Evolutionary conservation across 2,113 vertebrate species (phyloP).

Genomic region (Bos indicus): DNA sequence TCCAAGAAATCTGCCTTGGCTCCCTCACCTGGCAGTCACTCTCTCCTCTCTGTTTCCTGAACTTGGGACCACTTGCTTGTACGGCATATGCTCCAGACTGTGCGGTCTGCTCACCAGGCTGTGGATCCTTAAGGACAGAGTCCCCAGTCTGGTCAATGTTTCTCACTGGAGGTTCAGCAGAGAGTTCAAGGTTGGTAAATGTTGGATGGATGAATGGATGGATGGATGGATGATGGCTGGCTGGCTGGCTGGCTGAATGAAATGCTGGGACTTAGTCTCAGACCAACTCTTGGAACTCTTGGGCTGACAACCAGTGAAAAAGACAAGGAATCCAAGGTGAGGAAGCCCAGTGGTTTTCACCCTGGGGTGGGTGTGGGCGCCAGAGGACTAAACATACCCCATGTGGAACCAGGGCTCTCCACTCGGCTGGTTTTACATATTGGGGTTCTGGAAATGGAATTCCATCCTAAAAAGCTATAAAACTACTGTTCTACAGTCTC

Average conservation of each 20-base stretch:
- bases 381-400: neutral
- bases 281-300: neutral
- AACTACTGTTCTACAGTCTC: neutral
- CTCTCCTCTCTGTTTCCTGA: neutral
- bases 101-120: neutral
- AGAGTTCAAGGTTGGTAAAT: neutral
- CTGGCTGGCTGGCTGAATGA: neutral
- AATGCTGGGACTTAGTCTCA: neutral
- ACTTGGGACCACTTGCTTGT: neutral
- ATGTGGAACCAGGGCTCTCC: neutral
- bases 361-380: too few species aligned
- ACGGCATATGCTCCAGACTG: neutral
- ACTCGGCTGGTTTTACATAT: neutral
- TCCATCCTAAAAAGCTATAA: neutral
- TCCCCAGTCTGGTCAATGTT: neutral
- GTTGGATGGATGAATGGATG: neutral
- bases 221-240: neutral
- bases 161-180: neutral
- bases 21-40: neutral
- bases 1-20: neutral
- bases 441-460: neutral
- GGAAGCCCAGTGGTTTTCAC: neutral
- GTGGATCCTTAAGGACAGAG: neutral
- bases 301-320: neutral
- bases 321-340: neutral